Base-by-base conservation (phyloP, 2,888 invertebrate species). In the Automeris io region DNA sequence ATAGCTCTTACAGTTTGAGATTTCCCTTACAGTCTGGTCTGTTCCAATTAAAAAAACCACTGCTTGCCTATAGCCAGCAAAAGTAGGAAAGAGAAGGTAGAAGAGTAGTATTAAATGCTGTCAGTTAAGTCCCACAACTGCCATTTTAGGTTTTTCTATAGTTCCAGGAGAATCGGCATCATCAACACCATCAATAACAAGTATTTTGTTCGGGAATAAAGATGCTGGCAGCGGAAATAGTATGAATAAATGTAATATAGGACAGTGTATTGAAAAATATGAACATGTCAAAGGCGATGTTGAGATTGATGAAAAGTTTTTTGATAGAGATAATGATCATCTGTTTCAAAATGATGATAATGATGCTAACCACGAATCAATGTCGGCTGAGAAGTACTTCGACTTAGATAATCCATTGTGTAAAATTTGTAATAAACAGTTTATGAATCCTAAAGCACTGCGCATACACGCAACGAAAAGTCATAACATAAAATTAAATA, bases 121-220 rank as follows among this genome's bases (percentile, higher is more conserved):
- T 3, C 12, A 26, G 5, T 4, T 11, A 8, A 12, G 12, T 26
- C 6, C 12, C 2, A 12, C 5, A 29, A n/a, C 8, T 7, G 16
- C 2, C 9, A 5, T 21, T 12, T 33, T 24, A n/a, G n/a, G n/a
- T 33, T 32, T 34, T 38, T 11, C 54, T 61, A 19, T 39, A 62
- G 61, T 51, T 21, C 42, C 49, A 29, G 47, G 44, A 8, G 39
- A 46, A 12, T 65, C 70, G 22, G 65, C 54, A 12, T 61, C 66
- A 1, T 66, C 74, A 0, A 82, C 83, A 2, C 81, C 83, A 2
- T 60, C 70, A 4, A 79, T 83, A 43, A 63, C 58, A 19, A 72
- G 74, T n/a, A 74, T 83, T 51, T 45, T 83, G 7, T 82, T 80
- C 47, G 81, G 78, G 3, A 60, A 57, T 6, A 63, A 61, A 48